Percentiles rank a stretch among this genome's conserved stretches.
Evolutionary conservation across 30 jellyfish, hydroid and myxozoan species (phyloP).

Genomic region (Mastigias papua): DNA sequence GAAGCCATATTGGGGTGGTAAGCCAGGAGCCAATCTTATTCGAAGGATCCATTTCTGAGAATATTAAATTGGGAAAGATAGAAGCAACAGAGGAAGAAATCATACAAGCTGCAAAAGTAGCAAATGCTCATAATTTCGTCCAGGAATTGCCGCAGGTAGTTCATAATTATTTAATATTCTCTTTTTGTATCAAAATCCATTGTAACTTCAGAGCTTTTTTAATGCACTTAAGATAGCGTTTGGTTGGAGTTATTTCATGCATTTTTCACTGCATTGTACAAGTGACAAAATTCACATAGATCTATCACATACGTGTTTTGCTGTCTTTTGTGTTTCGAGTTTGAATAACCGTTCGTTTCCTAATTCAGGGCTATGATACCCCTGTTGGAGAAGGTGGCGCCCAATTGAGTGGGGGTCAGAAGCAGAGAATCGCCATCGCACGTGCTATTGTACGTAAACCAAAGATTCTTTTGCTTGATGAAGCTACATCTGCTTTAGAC

Average conservation of each 20-base stretch:
- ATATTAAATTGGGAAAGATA: slow-evolving; percentile 84
- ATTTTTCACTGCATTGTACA: no score
- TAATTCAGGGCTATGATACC: slow-evolving; percentile 86
- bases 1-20: slow-evolving; percentile 93
- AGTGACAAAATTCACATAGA: no score
- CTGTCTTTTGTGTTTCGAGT: no score
- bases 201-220: no score
- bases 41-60: slow-evolving; percentile 87
- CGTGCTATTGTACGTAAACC: slow-evolving; percentile 96
- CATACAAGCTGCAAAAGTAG: slow-evolving; percentile 87
- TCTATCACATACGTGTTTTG: no score
- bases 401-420: slow-evolving; percentile 98
- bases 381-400: slow-evolving; percentile 99
- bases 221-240: no score
- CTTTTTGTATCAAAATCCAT: no score
- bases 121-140: slow-evolving; percentile 92
- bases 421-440: slow-evolving; percentile 98
- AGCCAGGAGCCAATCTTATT: slow-evolving; percentile 97
- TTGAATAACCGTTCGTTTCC: no score
- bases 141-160: slow-evolving; percentile 83
- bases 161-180: not conserved
- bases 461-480: slow-evolving; percentile 90
- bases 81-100: slow-evolving; percentile 73
- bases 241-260: no score
- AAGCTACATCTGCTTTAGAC: slow-evolving; percentile 99